Percentiles rank a stretch among this genome's conserved stretches.
Conservation (phyloP, 2,797 vertebrate species). For the Trematomus bernacchii region DNA sequence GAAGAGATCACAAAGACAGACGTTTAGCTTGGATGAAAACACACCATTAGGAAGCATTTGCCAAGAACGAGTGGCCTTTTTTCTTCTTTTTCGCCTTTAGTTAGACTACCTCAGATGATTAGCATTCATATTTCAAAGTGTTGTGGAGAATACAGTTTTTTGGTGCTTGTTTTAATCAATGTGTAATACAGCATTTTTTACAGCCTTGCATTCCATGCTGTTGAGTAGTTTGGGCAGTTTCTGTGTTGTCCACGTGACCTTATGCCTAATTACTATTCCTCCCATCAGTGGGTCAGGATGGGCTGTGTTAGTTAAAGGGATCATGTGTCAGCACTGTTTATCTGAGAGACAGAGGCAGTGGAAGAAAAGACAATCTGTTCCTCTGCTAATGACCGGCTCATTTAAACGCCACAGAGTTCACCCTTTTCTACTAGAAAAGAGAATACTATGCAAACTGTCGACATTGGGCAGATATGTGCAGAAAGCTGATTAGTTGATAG, state of each 20-base stretch:
- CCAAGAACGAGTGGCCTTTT: slow-evolving; percentile 39
- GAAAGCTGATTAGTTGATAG: slow-evolving; percentile 77
- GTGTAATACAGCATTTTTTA: slow-evolving; percentile 26
- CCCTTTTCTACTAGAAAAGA: slow-evolving; percentile 42
- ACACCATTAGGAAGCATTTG: slow-evolving; percentile 58
- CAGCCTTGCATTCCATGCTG: slow-evolving; percentile 1
- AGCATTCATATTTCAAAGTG: slow-evolving; percentile 59
- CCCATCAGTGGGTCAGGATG: slow-evolving; percentile 67
- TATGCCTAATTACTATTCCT: slow-evolving; percentile 71
- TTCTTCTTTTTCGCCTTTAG: slow-evolving; percentile 41
- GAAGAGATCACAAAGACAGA: slow-evolving; percentile 75
- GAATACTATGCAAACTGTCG: slow-evolving; percentile 56
- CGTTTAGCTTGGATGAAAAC: slow-evolving; percentile 66
- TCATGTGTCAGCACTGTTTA: slow-evolving; percentile 81
- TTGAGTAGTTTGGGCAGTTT: slow-evolving; percentile 27
- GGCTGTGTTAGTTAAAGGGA: slow-evolving; percentile 71
- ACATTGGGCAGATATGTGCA: slow-evolving; percentile 60
- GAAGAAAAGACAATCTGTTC: slow-evolving; percentile 82
- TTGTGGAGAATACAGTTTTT: slow-evolving; percentile 28
- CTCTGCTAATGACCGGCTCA: slow-evolving; percentile 76
- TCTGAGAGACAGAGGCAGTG: slow-evolving; percentile 70
- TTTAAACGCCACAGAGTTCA: slow-evolving; percentile 66
- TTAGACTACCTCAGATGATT: slow-evolving; percentile 49
- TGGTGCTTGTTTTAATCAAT: slow-evolving; percentile 27
- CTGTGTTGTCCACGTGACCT: slow-evolving; percentile 52